phyloP scores from a whole-genome alignment of 2,113 vertebrate species.

The Mellivora capensis region DNA sequence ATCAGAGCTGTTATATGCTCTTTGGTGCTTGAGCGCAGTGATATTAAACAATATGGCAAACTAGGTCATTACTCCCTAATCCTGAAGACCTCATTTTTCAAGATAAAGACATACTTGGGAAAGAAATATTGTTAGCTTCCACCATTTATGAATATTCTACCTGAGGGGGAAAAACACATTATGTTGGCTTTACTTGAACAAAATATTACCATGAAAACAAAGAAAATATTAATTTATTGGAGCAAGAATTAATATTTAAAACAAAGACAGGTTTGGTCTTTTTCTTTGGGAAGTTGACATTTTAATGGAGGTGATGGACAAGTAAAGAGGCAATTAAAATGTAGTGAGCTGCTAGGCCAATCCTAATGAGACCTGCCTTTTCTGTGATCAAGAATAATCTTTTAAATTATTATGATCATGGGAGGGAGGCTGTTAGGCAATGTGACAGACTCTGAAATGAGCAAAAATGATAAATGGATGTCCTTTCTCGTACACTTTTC shows the following conservation, averaged over 20 bases:
- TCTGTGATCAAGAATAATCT: conserved; percentile 23
- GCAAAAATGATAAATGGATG: not conserved
- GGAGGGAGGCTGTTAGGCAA: not conserved
- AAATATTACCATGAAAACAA: not conserved
- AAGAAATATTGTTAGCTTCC: not conserved
- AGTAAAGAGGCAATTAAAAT: conserved; percentile 13
- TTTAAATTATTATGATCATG: conserved; percentile 25
- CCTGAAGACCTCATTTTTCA: not conserved
- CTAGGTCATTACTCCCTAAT: not conserved
- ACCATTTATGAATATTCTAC: not conserved
- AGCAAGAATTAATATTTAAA: conserved; percentile 31
- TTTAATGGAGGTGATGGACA: conserved; percentile 1
- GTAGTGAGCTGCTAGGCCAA: not conserved
- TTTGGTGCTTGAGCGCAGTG: not conserved
- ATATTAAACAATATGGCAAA: not conserved
- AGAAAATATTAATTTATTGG: not conserved
- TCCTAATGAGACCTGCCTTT: conserved; percentile 7
- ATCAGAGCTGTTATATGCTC: not conserved
- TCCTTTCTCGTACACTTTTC: not conserved
- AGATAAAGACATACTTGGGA: not conserved
- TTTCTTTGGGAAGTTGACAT: conserved; percentile 24
- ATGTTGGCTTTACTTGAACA: not conserved
- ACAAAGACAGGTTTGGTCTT: not conserved
- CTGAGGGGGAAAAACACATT: not conserved
- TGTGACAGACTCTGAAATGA: conserved; percentile 21